phyloP scores from a whole-genome alignment of 2,888 invertebrate genomes.

The Dicyrtomina minuta region DNA sequence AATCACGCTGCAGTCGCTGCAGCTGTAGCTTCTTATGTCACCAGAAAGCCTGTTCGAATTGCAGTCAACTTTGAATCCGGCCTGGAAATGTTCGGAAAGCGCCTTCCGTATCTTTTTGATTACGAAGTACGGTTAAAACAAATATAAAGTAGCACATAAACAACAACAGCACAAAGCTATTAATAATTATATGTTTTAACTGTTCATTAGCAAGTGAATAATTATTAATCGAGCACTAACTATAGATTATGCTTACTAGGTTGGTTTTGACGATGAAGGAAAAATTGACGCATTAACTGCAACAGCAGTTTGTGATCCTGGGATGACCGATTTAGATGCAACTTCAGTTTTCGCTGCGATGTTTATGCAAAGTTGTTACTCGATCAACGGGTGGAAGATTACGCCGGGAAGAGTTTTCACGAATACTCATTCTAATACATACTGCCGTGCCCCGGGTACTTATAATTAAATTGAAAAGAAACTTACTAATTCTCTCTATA shows the following conservation, averaged over 20 bases:
- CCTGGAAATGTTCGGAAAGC: conserved; percentile 70
- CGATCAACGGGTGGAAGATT: conserved; percentile 62
- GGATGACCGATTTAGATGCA: conserved; percentile 61
- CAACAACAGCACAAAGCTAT: too few species aligned
- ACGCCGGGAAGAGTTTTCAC: conserved; percentile 56
- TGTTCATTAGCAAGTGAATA: too few species aligned
- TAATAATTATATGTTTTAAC: too few species aligned
- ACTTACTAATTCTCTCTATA: too few species aligned
- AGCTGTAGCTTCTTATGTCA: conserved; percentile 68
- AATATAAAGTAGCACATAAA: too few species aligned
- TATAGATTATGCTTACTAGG: conserved; percentile 21
- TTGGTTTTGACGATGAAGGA: conserved; percentile 59
- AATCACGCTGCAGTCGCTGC: conserved; percentile 65
- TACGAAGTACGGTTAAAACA: too few species aligned
- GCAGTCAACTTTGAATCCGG: conserved; percentile 71
- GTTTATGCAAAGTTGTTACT: conserved; percentile 65
- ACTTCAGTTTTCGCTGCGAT: conserved; percentile 55
- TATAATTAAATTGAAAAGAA: background rate
- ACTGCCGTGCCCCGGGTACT: conserved; percentile 7
- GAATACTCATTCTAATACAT: conserved; percentile 56
- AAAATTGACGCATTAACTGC: conserved; percentile 67
- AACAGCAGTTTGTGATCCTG: conserved; percentile 60
- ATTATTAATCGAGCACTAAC: too few species aligned
- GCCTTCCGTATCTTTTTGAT: too few species aligned
- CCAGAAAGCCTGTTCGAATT: conserved; percentile 70